Conservation (phyloP, 30 jellyfish, hydroid and myxozoan species). For the Haliclystus octoradiatus region DNA sequence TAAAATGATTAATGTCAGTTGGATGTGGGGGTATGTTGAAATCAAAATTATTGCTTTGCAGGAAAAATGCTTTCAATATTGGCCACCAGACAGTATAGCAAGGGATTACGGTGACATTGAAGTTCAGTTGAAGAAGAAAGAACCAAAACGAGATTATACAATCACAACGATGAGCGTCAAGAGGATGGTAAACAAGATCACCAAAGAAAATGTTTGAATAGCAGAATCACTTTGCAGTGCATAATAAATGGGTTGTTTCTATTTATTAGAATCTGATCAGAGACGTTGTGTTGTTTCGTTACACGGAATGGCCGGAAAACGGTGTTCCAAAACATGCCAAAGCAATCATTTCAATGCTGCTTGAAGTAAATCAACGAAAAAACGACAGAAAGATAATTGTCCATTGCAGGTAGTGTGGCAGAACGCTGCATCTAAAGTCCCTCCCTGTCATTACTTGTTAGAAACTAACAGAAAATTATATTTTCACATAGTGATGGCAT, state of each 20-base stretch:
- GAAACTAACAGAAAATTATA: background rate
- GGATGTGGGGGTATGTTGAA: background rate
- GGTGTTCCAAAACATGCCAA: slow-evolving; percentile 40
- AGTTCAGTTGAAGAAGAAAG: slow-evolving; percentile 65
- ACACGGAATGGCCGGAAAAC: slow-evolving; percentile 68
- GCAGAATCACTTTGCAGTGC: background rate
- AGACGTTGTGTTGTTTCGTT: slow-evolving; percentile 46
- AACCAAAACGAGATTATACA: slow-evolving; percentile 49
- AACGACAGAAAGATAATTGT: slow-evolving; percentile 15
- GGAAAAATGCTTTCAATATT: slow-evolving; percentile 66
- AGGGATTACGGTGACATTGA: slow-evolving; percentile 29
- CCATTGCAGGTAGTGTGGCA: slow-evolving; percentile 51
- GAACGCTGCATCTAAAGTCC: background rate
- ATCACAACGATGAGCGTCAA: slow-evolving; percentile 38
- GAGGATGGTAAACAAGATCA: slow-evolving; percentile 7
- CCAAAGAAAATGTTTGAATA: background rate
- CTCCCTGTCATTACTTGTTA: background rate
- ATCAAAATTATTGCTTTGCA: background rate
- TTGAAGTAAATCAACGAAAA: slow-evolving; percentile 32
- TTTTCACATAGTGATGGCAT: slow-evolving; percentile 46
- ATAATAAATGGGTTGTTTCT: background rate
- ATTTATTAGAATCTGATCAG: slow-evolving; percentile 18
- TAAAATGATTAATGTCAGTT: background rate
- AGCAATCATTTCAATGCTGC: slow-evolving; percentile 33
- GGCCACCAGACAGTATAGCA: slow-evolving; percentile 76